A percentile compares a stretch with the other conserved stretches of the same genome.
Conservation (phyloP, 23 tunicate species). For the Trididemnum nubilum region DNA sequence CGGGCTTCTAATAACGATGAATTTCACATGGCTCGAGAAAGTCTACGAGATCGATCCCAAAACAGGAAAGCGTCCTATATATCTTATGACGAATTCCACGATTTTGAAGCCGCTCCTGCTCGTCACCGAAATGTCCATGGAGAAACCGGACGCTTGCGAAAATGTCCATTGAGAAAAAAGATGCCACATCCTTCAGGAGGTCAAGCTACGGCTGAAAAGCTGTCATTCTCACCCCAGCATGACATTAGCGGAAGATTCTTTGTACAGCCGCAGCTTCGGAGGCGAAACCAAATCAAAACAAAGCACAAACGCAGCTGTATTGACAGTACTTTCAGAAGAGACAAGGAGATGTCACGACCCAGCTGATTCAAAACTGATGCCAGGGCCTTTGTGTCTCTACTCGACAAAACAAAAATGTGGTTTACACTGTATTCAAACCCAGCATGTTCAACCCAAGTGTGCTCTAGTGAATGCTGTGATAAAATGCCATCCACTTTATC, state of each 20-base stretch:
- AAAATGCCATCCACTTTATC: no score
- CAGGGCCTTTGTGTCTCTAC: background rate
- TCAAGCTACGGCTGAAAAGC: background rate
- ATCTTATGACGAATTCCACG: background rate
- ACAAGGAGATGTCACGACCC: no score
- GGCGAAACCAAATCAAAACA: no score
- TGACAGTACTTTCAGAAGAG: no score
- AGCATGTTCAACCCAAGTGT: no score
- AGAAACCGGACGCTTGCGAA: background rate
- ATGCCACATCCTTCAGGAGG: background rate
- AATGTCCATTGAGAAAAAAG: background rate
- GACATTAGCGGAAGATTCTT: background rate
- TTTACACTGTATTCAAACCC: constrained; percentile 7
- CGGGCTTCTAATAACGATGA: no score
- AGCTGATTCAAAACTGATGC: background rate
- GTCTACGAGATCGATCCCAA: background rate
- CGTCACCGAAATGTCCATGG: background rate
- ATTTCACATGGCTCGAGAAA: background rate
- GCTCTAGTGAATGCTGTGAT: no score
- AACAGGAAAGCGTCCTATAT: no score
- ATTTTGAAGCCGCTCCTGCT: background rate
- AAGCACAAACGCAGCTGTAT: no score
- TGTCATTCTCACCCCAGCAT: background rate
- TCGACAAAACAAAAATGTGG: background rate
- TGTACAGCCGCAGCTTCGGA: no score